phyloP scores from a whole-genome alignment of 1,140 invertebrate species.

The Melanaphis sacchari region DNA sequence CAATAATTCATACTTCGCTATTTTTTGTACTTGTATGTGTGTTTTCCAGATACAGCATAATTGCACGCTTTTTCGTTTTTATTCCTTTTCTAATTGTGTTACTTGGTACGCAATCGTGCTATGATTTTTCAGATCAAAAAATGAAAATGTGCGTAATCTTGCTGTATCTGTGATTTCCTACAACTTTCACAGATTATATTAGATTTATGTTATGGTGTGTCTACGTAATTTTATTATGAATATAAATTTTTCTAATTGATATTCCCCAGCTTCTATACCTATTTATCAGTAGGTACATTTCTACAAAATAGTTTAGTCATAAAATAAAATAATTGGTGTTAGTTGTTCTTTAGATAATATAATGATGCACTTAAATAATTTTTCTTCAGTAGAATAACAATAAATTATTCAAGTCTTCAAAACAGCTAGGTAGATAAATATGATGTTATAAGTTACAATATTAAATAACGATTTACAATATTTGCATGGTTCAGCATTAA shows the following conservation, averaged over 20 bases:
- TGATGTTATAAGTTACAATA: background rate
- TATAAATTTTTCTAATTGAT: too few relatives aligned
- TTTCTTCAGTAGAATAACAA: too few relatives aligned
- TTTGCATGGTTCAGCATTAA: too few relatives aligned
- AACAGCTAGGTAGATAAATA: too few relatives aligned
- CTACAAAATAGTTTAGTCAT: background rate
- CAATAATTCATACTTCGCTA: too few relatives aligned
- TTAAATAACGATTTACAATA: background rate
- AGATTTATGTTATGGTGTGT: background rate
- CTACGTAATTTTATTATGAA: background rate
- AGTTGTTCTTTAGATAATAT: background rate
- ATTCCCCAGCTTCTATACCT: too few relatives aligned
- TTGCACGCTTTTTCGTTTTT: too few relatives aligned
- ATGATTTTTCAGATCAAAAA: background rate
- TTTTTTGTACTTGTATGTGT: too few relatives aligned
- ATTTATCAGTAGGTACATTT: background rate
- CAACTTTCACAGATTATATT: background rate
- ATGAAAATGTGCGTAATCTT: background rate
- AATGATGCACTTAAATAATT: background rate
- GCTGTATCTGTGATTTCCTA: background rate
- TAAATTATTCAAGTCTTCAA: too few relatives aligned
- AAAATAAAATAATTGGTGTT: background rate
- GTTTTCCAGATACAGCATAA: too few relatives aligned
- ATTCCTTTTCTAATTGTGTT: too few relatives aligned
- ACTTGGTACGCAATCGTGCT: background rate